These are phyloP conservation scores for Gari tellinella DNA, from an alignment of 2,888 invertebrate species.

Conservation along the genomic window DNA sequence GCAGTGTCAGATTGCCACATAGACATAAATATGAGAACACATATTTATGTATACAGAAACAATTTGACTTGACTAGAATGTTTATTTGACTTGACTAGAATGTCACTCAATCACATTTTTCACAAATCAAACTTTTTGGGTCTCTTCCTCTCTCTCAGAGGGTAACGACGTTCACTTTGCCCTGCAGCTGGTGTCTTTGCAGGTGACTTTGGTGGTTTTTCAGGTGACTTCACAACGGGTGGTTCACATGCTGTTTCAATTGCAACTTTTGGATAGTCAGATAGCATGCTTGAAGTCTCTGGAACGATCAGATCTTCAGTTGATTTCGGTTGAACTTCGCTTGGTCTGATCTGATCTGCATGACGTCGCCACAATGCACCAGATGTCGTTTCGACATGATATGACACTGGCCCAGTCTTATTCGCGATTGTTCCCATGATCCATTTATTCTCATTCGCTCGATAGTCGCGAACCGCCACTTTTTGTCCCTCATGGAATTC, in stretches of 20 bases:
- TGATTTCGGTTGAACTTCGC: slow-evolving; percentile 19
- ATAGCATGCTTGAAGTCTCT: not conserved
- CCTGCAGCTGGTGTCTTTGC: not conserved
- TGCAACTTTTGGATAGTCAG: not conserved
- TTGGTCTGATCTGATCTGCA: slow-evolving; percentile 21
- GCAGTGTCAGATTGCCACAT: too few relatives aligned
- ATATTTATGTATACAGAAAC: too few relatives aligned
- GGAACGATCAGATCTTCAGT: not conserved
- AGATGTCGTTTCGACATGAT: slow-evolving; percentile 35
- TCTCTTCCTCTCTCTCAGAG: not conserved
- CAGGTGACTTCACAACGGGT: not conserved
- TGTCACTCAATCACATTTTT: too few relatives aligned
- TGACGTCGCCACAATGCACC: slow-evolving; percentile 34
- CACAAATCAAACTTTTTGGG: slow-evolving; percentile 1
- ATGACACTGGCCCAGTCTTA: slow-evolving; percentile 46
- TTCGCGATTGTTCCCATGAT: slow-evolving; percentile 5
- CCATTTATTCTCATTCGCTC: slow-evolving; percentile 17
- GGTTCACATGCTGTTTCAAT: not conserved
- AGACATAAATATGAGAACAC: too few relatives aligned
- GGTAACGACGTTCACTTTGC: not conserved
- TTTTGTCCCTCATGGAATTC: slow-evolving; percentile 20
- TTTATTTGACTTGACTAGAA: too few relatives aligned
- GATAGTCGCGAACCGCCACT: slow-evolving; percentile 35
- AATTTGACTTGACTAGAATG: too few relatives aligned
- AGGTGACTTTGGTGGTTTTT: not conserved